Evolutionary conservation across 2,797 vertebrate species (phyloP), one percentile per base, ranked within the genome.

Genomic region (Gymnocypris eckloni): DNA sequence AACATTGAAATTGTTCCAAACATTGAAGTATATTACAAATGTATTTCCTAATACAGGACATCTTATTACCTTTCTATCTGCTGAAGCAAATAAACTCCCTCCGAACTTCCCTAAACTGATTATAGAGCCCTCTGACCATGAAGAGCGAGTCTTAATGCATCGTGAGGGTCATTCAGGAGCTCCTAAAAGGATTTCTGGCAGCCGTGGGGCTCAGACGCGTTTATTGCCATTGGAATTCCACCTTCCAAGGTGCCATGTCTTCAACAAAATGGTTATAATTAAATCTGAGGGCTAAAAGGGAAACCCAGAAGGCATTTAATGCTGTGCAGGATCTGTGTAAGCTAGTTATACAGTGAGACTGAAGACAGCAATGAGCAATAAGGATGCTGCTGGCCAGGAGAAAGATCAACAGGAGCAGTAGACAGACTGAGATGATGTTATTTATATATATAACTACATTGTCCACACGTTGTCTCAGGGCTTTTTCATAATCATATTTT

Each of bases 111-210:
- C 56, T 86, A 86, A 75, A 75, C 70, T 66, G 84, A 81, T 86
- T 86, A 86, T 56, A 48, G 28, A 54, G 78, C 54, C 45, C 70
- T 86, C 25, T 81, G 25, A 59, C 37, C 79, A 20, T 12, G 43
- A 81, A 64, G 70, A 86, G 71, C 10, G 45, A 67, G 78, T 48
- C 78, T 81, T 86, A 86, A 86, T 86, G 84, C 70, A 81, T 86
- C 22, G n/a, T 77, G 82, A 86, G 85, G 83, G 85, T 92, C 92
- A 93, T 91, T 93, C 91, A 91, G 92, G 93, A 89, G 82, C 87
- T 90, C 91, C 90, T 89, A 91, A 93, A 89, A 89, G 90, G 89
- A 86, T 89, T 91, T 87, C 90, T 90, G 89, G 90, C 88, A 90
- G 84, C 82, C 59, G 6, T 54, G 72, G 50, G 81, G 78, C 83